Evolutionary conservation across 2,797 vertebrate species (phyloP).

Genomic region (Halcyon badia): DNA sequence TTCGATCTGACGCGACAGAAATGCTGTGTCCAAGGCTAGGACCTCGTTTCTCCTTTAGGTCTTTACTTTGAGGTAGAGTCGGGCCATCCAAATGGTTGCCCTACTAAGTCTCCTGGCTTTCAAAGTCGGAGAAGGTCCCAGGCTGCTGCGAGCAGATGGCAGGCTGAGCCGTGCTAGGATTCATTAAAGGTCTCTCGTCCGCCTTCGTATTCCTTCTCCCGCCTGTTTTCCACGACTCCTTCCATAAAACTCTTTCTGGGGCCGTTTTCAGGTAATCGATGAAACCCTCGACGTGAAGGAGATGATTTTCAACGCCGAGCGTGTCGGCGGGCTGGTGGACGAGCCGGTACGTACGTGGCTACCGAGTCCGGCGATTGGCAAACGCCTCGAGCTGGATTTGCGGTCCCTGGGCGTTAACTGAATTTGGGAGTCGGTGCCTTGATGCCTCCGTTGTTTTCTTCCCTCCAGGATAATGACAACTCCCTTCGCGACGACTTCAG

Average conservation of each 20-base stretch:
- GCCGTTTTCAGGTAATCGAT: slow-evolving; percentile 91
- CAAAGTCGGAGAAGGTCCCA: not conserved
- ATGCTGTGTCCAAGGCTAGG: not conserved
- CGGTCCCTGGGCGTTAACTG: not conserved
- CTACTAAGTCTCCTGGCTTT: not conserved
- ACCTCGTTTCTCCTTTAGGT: not conserved
- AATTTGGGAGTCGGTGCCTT: not conserved
- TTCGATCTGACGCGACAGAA: not conserved
- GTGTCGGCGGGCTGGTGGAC: slow-evolving; percentile 92
- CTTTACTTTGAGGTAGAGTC: not conserved
- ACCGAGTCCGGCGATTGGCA: not conserved
- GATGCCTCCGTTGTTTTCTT: not conserved
- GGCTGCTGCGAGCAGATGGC: not conserved
- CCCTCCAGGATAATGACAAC: slow-evolving; percentile 86
- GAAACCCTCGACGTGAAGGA: slow-evolving; percentile 98
- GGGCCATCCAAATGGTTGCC: not conserved
- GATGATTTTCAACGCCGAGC: slow-evolving; percentile 91
- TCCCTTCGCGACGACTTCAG: slow-evolving; percentile 92
- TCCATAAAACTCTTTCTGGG: slow-evolving; percentile 9
- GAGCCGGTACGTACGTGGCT: slow-evolving; percentile 90
- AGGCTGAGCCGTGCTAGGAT: not conserved
- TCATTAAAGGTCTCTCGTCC: not conserved
- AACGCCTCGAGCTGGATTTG: slow-evolving; percentile 50
- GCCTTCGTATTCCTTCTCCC: not conserved
- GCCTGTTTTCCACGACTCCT: not conserved